phyloP scores from a whole-genome alignment of 2,888 invertebrate species.

The Amorpha juglandis region DNA sequence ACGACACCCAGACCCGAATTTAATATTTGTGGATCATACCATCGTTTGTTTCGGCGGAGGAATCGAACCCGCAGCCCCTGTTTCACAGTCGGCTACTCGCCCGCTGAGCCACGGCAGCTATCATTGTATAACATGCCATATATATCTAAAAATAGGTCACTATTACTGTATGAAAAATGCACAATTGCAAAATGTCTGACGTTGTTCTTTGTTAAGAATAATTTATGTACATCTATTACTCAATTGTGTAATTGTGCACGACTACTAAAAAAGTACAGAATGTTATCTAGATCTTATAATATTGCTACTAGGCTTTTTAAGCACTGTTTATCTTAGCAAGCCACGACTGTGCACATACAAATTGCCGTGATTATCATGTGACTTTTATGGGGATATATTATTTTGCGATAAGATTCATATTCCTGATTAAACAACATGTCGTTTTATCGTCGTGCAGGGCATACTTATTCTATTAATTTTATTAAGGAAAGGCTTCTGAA shows the following conservation, averaged over 20 bases:
- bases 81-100: no score
- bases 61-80: no score
- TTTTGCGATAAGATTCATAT: not conserved
- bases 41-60: no score
- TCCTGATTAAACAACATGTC: not conserved
- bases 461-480: not conserved
- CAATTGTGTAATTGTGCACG: constrained; percentile 17
- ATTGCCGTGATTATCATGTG: constrained; percentile 16
- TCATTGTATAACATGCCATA: not conserved
- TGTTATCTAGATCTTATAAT: constrained; percentile 21
- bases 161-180: not conserved
- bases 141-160: not conserved
- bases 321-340: constrained; percentile 22
- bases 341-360: constrained; percentile 10
- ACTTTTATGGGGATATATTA: not conserved
- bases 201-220: not conserved
- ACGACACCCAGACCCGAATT: no score
- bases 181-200: not conserved
- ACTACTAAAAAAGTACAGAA: constrained; percentile 27
- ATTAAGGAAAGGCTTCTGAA: no score
- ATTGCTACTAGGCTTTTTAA: constrained; percentile 16
- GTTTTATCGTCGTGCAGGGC: not conserved
- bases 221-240: not conserved
- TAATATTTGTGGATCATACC: no score
- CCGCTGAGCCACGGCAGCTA: no score